Conservation (phyloP, 2,797 vertebrate genomes). For the Enteromius afrohamiltoni region DNA sequence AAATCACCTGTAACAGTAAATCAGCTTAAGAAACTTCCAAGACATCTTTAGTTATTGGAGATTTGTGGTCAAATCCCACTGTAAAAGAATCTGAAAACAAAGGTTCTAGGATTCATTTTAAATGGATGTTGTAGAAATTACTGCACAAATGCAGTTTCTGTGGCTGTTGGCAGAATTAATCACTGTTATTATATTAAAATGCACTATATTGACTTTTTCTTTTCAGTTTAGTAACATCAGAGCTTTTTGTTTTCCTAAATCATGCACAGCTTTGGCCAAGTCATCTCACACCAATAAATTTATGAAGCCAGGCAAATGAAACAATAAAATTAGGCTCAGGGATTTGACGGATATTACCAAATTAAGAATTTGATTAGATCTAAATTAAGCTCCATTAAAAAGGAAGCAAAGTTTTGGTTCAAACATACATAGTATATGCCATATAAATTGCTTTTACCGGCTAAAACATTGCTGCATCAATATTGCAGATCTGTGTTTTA, state of each 20-base stretch:
- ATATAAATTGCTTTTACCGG: background rate
- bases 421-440: constrained; percentile 30
- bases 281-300: background rate
- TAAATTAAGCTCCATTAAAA: constrained; percentile 24
- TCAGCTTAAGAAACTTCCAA: background rate
- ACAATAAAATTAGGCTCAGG: background rate
- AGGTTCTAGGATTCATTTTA: background rate
- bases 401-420: background rate
- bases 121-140: background rate
- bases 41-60: background rate
- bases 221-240: background rate
- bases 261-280: background rate
- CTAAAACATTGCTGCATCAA: background rate
- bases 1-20: background rate
- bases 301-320: background rate
- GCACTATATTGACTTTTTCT: background rate
- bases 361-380: background rate
- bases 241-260: background rate
- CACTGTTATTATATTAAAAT: background rate
- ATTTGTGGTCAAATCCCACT: background rate
- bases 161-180: background rate
- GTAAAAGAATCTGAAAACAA: background rate
- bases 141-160: background rate
- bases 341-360: background rate
- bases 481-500: background rate